These are phyloP conservation scores for Corticium candelabrum DNA, from an alignment of 37 sponge, comb jelly and placozoan species.

Conservation along the genomic window DNA sequence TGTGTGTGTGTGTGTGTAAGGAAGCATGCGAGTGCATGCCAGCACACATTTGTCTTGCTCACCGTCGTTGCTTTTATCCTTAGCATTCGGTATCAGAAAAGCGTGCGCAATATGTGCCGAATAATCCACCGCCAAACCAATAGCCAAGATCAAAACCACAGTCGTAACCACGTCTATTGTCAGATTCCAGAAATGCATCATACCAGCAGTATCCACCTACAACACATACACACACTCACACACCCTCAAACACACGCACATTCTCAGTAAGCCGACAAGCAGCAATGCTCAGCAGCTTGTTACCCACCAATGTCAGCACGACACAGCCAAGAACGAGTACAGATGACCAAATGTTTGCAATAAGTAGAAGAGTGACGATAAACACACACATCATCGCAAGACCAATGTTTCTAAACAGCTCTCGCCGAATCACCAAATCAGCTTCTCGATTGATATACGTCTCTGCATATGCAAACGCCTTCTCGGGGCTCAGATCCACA, in stretches of 20 bases:
- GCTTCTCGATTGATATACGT: not conserved
- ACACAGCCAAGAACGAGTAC: constrained; percentile 17
- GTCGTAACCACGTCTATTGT: constrained; percentile 26
- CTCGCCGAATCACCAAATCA: constrained; percentile 14
- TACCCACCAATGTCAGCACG: constrained; percentile 20
- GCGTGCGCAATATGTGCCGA: constrained; percentile 30
- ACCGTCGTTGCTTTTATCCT: not conserved
- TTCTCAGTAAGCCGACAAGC: not conserved
- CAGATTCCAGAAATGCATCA: constrained; percentile 29
- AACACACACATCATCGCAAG: constrained; percentile 19
- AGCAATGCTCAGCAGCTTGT: too few relatives aligned
- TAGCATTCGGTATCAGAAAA: constrained; percentile 21
- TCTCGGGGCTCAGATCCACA: not conserved
- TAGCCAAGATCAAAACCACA: constrained; percentile 14
- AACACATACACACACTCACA: not conserved
- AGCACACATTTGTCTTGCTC: not conserved
- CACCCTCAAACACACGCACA: too few relatives aligned
- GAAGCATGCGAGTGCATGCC: too few relatives aligned
- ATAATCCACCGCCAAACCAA: constrained; percentile 32
- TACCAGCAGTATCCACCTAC: constrained; percentile 20
- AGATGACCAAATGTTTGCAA: constrained; percentile 13
- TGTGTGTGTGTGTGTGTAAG: too few relatives aligned
- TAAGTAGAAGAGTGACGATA: constrained; percentile 23
- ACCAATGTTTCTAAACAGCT: constrained; percentile 21
- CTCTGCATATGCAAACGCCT: not conserved